Evolutionary conservation across 2,113 vertebrate species (phyloP).

Genomic region (Proterorhinus semilunaris): DNA sequence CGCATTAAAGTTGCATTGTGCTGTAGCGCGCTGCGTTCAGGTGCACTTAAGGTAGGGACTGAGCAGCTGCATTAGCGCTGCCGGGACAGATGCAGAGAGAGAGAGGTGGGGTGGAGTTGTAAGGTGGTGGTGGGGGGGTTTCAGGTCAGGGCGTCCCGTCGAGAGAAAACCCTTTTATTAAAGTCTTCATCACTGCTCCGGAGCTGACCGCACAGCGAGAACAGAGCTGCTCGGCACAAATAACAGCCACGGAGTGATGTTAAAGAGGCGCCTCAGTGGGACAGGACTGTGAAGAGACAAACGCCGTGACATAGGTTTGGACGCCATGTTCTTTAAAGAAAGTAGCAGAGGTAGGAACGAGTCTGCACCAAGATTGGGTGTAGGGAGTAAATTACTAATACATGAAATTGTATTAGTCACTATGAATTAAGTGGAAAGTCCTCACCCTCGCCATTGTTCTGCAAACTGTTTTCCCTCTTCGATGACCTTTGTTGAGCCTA

Average conservation of each 20-base stretch:
- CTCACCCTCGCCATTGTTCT: no score
- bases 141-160: not conserved
- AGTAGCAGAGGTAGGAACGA: not conserved
- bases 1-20: slow-evolving; percentile 13
- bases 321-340: not conserved
- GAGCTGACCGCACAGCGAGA: not conserved
- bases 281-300: not conserved
- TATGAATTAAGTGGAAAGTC: not conserved
- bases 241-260: slow-evolving; percentile 1
- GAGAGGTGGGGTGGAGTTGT: not conserved
- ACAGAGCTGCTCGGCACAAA: not conserved
- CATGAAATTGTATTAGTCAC: no score
- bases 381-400: no score
- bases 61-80: slow-evolving; percentile 6
- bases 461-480: no score
- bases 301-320: not conserved
- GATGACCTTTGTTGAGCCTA: no score
- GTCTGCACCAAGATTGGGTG: no score
- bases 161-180: slow-evolving; percentile 7
- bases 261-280: not conserved
- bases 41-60: slow-evolving; percentile 8
- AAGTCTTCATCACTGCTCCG: slow-evolving; percentile 1
- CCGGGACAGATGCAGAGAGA: slow-evolving; percentile 1
- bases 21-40: not conserved
- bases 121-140: not conserved